These are phyloP conservation scores for Dinomys branickii DNA, from an alignment of 2,113 vertebrate species.

Conservation along the genomic window DNA sequence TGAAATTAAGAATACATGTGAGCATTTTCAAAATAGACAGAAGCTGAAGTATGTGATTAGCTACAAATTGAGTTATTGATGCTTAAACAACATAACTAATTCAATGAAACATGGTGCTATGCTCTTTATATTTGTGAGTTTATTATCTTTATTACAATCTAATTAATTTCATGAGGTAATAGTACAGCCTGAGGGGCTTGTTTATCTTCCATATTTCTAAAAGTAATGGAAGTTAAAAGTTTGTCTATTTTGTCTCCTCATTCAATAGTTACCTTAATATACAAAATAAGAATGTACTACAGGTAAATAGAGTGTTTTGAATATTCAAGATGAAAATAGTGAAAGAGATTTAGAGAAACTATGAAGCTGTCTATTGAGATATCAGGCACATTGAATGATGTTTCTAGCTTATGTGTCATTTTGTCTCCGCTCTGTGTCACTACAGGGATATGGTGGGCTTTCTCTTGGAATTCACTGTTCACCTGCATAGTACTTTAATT, in stretches of 20 bases:
- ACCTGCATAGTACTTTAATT: neutral
- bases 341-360: neutral
- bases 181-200: constrained; percentile 26
- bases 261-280: constrained; percentile 2
- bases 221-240: constrained; percentile 51
- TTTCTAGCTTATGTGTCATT: neutral
- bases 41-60: constrained; percentile 56
- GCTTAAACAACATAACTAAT: constrained; percentile 61
- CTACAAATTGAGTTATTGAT: constrained; percentile 52
- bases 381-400: neutral
- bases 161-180: constrained; percentile 56
- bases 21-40: constrained; percentile 61
- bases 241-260: constrained; percentile 8
- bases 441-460: neutral
- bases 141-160: constrained; percentile 63
- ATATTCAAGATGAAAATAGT: neutral
- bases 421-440: neutral
- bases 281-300: neutral
- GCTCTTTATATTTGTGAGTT: constrained; percentile 60
- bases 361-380: neutral
- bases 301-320: neutral
- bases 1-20: constrained; percentile 21
- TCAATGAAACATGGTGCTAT: constrained; percentile 62
- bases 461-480: neutral
- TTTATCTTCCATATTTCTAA: constrained; percentile 20